Evolutionary conservation across 2,797 vertebrate species (phyloP).

Genomic region (Benthosema pterotum): DNA sequence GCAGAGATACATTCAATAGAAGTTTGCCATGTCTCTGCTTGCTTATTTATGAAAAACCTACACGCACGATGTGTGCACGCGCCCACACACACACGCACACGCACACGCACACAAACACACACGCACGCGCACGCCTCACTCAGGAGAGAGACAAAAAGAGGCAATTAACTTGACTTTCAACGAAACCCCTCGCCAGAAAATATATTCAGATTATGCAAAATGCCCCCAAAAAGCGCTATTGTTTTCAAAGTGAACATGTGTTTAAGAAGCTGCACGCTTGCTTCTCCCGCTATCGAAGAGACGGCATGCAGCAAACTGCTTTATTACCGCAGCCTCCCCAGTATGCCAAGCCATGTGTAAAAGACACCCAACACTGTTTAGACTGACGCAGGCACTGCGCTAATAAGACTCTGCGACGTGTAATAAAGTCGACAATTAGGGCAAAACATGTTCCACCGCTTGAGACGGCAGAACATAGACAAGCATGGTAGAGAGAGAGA

Average conservation of each 20-base stretch:
- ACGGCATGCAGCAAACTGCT: constrained; percentile 63
- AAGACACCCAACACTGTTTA: constrained; percentile 69
- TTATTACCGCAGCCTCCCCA: constrained; percentile 75
- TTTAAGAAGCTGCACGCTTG: constrained; percentile 73
- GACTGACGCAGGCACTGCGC: constrained; percentile 64
- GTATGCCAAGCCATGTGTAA: constrained; percentile 82
- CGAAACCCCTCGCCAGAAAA: constrained; percentile 83
- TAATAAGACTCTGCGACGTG: constrained; percentile 80
- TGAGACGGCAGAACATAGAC: constrained; percentile 70
- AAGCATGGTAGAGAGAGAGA: constrained; percentile 54
- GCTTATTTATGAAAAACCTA: constrained; percentile 28
- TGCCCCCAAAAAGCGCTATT: constrained; percentile 74
- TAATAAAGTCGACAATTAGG: constrained; percentile 87
- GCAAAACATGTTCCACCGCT: constrained; percentile 79
- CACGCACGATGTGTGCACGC: constrained; percentile 3
- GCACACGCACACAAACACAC: constrained; percentile 31
- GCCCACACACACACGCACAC: constrained; percentile 27
- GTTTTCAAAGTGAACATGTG: constrained; percentile 86
- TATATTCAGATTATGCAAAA: constrained; percentile 89
- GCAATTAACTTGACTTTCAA: constrained; percentile 88
- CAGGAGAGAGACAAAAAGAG: constrained; percentile 74
- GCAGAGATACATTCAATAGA: constrained; percentile 42
- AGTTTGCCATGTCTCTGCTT: constrained; percentile 39
- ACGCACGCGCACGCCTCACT: constrained; percentile 49
- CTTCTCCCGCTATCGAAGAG: constrained; percentile 70